Conservation (phyloP, 2,113 vertebrate species). For the Halichoeres trimaculatus region DNA sequence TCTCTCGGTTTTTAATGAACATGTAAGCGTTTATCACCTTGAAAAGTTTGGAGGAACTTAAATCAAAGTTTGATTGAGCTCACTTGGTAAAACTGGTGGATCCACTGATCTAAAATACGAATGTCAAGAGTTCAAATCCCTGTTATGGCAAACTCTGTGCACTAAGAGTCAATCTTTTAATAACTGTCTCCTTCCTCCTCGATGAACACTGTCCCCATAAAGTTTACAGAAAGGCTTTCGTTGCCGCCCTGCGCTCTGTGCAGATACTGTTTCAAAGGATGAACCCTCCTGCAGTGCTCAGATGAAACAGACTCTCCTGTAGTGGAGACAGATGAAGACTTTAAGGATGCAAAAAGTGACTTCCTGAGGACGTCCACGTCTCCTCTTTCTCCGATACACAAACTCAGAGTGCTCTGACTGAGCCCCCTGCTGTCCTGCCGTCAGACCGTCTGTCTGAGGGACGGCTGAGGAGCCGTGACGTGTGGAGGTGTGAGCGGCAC, state of each 20-base stretch:
- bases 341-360: conserved; percentile 6
- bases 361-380: background rate
- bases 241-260: conserved; percentile 36
- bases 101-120: background rate
- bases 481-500: conserved; percentile 69
- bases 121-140: background rate
- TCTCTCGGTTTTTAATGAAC: no score
- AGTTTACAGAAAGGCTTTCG: conserved; percentile 46
- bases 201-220: conserved; percentile 14
- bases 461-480: conserved; percentile 46
- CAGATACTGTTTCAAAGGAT: conserved; percentile 12
- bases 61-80: no score
- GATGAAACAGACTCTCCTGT: conserved; percentile 12
- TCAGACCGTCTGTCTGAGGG: conserved; percentile 59
- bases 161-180: conserved; percentile 25
- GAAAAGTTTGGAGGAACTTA: no score
- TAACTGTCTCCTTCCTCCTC: conserved; percentile 35
- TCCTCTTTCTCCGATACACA: conserved; percentile 3
- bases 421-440: conserved; percentile 16
- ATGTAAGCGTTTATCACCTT: no score
- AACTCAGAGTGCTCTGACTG: conserved; percentile 7
- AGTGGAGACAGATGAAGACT: conserved; percentile 17
- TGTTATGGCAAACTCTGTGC: background rate
- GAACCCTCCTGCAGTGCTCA: background rate
- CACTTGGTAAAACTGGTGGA: background rate